Base-by-base conservation (phyloP, 2,113 vertebrate species). In the Poeciliopsis turrubarensis region DNA sequence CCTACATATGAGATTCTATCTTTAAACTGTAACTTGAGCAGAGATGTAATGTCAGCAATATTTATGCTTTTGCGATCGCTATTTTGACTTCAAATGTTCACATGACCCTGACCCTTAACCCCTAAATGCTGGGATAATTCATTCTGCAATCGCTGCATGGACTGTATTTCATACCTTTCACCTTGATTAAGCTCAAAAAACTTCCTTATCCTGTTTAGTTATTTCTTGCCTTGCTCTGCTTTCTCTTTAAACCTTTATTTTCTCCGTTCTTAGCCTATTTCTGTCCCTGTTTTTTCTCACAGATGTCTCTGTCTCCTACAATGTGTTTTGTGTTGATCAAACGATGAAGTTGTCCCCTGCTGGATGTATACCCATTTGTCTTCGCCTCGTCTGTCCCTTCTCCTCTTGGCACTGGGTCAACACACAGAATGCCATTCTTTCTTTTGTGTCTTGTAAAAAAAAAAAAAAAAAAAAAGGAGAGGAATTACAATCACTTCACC, bases 401-500 rank as follows among this genome's bases (percentile, higher is more conserved):
- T 68, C 70, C 61, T 71, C 67, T 68, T 37, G 65, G 75, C 82
- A 66, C 57, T 51, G 63, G 73, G 66, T 79, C 87, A 90, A 89
- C 84, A 83, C 81, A 80, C 69, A 70, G 67, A 78, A 78, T 26
- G 44, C 75, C 83, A 86, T 76, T 89, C 85, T 75, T 67, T 70
- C 77, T 86, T 84, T 88, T 86, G 80, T 87, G 79, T 68, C 60
- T 29, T 39, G 81, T 67, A 88, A 82, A 89, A 47, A 81, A 89
- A 47, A 81, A 86, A 57, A 60, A 80, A 88, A 82, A 89, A 47
- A 81, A 89, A 47, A 81, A 86, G 61, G 63, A 80, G 65, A 87
- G 77, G 79, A 89, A 87, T 83, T 82, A 81, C 81, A 83, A 72
- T 89, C 77, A 86, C 76, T 85, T 86, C 78, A 79, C 78, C 80